Percentiles rank a stretch among this genome's conserved stretches.
These are phyloP conservation scores for Orius laevigatus DNA, from an alignment of 1,140 invertebrate genomes.

Conservation along the genomic window DNA sequence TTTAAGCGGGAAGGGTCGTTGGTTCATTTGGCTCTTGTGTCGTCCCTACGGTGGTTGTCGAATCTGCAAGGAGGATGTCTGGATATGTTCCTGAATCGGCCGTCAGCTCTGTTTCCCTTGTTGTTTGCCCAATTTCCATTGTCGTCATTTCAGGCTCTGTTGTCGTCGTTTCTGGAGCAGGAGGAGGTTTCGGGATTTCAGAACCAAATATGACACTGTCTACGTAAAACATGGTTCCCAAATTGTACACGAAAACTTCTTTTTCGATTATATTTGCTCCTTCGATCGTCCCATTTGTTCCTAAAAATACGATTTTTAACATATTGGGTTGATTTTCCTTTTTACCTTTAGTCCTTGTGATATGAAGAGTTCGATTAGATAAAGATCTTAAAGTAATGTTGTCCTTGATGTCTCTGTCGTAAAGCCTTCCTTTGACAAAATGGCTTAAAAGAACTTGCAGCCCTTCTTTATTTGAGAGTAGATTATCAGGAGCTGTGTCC, in stretches of 20 bases:
- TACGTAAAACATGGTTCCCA: constrained; percentile 42
- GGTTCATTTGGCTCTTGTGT: too few species aligned
- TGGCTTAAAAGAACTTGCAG: constrained; percentile 40
- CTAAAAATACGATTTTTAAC: constrained; percentile 1
- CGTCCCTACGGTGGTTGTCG: too few species aligned
- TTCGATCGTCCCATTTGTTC: constrained; percentile 31
- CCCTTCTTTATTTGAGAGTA: constrained; percentile 32
- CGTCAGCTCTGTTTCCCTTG: constrained; percentile 12
- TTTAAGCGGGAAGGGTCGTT: too few species aligned
- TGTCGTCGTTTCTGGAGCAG: background rate
- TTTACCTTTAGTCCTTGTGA: constrained; percentile 31
- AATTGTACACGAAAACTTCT: constrained; percentile 42
- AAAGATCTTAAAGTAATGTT: constrained; percentile 32
- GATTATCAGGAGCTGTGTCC: constrained; percentile 36
- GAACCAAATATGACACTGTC: constrained; percentile 34
- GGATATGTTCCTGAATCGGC: constrained; percentile 13
- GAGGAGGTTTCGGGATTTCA: constrained; percentile 16
- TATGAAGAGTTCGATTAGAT: constrained; percentile 34
- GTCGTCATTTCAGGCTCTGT: constrained; percentile 3
- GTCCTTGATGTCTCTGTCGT: constrained; percentile 37
- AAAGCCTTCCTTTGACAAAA: constrained; percentile 40
- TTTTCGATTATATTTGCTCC: constrained; percentile 37
- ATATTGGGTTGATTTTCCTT: background rate
- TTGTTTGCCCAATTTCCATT: constrained; percentile 5
- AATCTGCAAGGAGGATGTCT: constrained; percentile 16